These are phyloP conservation scores for Glyphotaelius pellucidus DNA, from an alignment of 2,888 invertebrate genomes.

Conservation along the genomic window DNA sequence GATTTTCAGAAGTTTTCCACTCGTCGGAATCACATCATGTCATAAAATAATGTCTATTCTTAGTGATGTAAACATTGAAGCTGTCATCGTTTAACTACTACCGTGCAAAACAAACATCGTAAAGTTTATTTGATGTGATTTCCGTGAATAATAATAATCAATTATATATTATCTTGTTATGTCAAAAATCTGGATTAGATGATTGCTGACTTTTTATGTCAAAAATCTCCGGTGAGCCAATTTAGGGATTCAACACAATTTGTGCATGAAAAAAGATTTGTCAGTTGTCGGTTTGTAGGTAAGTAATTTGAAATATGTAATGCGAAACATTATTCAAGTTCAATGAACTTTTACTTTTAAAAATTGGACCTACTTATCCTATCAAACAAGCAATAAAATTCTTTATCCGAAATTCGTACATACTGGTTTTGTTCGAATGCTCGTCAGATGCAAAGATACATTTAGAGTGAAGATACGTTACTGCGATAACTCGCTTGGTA, in stretches of 20 bases:
- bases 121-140: not conserved
- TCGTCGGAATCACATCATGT: not conserved
- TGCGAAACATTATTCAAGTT: too few species aligned
- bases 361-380: too few species aligned
- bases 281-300: too few species aligned
- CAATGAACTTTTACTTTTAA: too few species aligned
- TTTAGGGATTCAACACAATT: not conserved
- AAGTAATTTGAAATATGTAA: too few species aligned
- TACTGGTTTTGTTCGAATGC: too few species aligned
- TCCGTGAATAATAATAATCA: not conserved
- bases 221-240: not conserved
- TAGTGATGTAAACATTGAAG: not conserved
- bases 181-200: not conserved
- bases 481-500: too few species aligned
- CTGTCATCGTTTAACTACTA: not conserved
- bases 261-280: not conserved
- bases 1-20: not conserved
- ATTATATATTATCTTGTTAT: not conserved
- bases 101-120: not conserved
- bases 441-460: too few species aligned
- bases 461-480: too few species aligned
- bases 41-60: not conserved
- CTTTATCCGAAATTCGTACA: too few species aligned
- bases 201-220: not conserved
- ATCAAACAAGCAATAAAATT: too few species aligned